These are phyloP conservation scores for Pseudomyrmex gracilis DNA, from an alignment of 1,140 invertebrate genomes.

Conservation along the genomic window DNA sequence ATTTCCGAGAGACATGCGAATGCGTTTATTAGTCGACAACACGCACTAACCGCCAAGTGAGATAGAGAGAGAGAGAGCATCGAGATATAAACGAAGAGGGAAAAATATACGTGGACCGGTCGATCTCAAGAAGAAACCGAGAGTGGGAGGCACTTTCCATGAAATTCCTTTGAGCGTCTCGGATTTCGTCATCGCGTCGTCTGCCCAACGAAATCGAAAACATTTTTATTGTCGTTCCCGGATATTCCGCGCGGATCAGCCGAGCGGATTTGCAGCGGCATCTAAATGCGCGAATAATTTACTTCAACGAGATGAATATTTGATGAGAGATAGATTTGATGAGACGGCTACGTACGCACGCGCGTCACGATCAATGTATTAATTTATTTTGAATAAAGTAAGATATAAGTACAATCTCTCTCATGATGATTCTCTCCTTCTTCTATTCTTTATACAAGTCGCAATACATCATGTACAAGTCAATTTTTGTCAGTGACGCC, in stretches of 20 bases:
- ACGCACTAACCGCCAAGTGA: constrained; percentile 7
- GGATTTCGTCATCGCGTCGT: constrained; percentile 67
- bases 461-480: too few relatives aligned
- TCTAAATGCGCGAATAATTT: too few relatives aligned
- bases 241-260: neutral
- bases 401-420: too few relatives aligned
- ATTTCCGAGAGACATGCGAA: constrained; percentile 24
- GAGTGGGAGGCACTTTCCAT: constrained; percentile 71
- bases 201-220: constrained; percentile 66
- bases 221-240: constrained; percentile 45
- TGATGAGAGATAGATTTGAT: too few relatives aligned
- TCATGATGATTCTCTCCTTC: too few relatives aligned
- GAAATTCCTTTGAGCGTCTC: constrained; percentile 70
- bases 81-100: constrained; percentile 10
- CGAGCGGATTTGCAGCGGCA: constrained; percentile 26
- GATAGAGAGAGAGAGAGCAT: neutral
- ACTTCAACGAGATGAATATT: too few relatives aligned
- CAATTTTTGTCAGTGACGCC: constrained; percentile 15
- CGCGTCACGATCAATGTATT: too few relatives aligned
- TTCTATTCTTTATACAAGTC: too few relatives aligned
- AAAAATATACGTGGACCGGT: constrained; percentile 38
- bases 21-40: constrained; percentile 8
- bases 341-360: too few relatives aligned
- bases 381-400: too few relatives aligned
- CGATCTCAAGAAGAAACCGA: constrained; percentile 15